Evolutionary conservation across 2,888 invertebrate species (phyloP), one percentile per base, ranked within the genome.

Genomic region (Serrognathus titanus): DNA sequence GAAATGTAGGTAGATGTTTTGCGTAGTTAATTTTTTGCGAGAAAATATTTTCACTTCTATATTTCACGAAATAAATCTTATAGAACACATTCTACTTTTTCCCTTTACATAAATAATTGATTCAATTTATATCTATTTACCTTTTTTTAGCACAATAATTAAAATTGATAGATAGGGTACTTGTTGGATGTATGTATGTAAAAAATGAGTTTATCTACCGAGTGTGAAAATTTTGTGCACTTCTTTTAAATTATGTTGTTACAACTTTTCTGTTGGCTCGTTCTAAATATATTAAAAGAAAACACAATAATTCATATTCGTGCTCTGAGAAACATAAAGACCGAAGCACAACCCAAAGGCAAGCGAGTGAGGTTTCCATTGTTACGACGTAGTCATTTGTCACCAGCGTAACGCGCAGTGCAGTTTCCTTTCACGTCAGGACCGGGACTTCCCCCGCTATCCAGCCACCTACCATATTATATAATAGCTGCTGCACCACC

Each of bases 391-490:
- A 67, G 68, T 68, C 68, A 67, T 68, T 68, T 68, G 68, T 68
- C 68, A 68, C 64, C 58, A 59, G 62, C 63, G 64, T 65, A 66
- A 66, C 66, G 66, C 66, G 66, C 64, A 65, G 64, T 65, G 65
- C 65, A 68, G 68, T 67, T 68, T 68, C 68, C 68, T 68, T 68
- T 68, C 68, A 68, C 66, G 68, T 67, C 68, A 68, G 66, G 59
- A 65, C 61, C 66, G 66, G 62, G 60, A 61, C 62, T 62, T 64
- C 61, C 64, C 62, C 51, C 49, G 53, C 59, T 54, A 57, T 60
- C 63, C 54, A 58, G 53, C 63, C 63, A 61, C 63, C 63, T 58
- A 61, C 61, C 61, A 61, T 61, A 61, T 61, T 61, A 63, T 61
- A 58, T 59, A 63, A 61, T 57, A 55, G 63, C 55, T 55, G 50